Percentiles rank a stretch among this genome's conserved stretches.
These are phyloP conservation scores for Nixonia krombeini DNA, from an alignment of 1,140 invertebrate genomes.

Conservation along the genomic window DNA sequence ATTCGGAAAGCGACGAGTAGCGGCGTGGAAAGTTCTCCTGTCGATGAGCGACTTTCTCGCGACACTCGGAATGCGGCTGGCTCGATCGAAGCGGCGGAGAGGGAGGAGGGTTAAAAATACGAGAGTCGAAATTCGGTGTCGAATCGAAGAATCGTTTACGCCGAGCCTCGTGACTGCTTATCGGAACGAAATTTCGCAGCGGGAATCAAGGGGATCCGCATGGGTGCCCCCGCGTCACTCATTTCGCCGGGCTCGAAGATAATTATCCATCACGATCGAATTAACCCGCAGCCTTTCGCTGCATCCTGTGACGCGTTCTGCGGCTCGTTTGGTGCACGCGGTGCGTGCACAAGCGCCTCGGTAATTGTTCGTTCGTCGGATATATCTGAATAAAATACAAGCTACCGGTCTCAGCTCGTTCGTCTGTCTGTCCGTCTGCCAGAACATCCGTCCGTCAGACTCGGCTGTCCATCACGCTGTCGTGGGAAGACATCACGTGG, in stretches of 20 bases:
- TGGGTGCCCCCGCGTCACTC: constrained; percentile 55
- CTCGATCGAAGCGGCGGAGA: too few species aligned
- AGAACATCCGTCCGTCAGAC: constrained; percentile 66
- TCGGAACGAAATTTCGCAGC: constrained; percentile 17
- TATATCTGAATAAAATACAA: constrained; percentile 71
- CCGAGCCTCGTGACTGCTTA: too few species aligned
- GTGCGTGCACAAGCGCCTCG: constrained; percentile 48
- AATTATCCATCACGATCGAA: constrained; percentile 54
- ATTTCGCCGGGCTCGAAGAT: constrained; percentile 43
- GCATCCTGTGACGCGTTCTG: constrained; percentile 49
- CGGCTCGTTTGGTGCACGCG: constrained; percentile 49
- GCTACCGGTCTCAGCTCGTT: constrained; percentile 64
- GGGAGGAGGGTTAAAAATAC: too few species aligned
- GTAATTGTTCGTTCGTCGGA: constrained; percentile 71
- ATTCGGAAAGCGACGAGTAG: too few species aligned
- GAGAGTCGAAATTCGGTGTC: too few species aligned
- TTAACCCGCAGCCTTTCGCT: constrained; percentile 51
- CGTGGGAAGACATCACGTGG: constrained; percentile 71
- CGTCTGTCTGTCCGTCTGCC: constrained; percentile 63
- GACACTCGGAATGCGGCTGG: too few species aligned
- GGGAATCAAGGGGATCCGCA: constrained; percentile 47
- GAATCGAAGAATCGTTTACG: too few species aligned
- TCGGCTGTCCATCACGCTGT: constrained; percentile 70
- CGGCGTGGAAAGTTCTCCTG: too few species aligned
- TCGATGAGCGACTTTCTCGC: too few species aligned